phyloP scores from a whole-genome alignment of 1,140 invertebrate genomes.

The Ephestia elutella region DNA sequence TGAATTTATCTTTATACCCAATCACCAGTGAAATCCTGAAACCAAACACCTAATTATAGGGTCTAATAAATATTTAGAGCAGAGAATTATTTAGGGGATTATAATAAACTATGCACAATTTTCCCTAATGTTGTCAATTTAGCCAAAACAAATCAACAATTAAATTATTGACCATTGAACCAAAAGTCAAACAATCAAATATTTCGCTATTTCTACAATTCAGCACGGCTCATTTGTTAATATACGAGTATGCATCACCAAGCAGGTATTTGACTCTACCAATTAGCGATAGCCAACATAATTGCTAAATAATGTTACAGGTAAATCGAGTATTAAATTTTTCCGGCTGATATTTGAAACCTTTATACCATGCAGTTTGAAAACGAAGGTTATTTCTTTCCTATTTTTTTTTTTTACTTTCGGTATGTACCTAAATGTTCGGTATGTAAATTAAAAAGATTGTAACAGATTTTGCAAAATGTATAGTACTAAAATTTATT shows the following conservation, averaged over 20 bases:
- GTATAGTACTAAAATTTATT: too few species aligned
- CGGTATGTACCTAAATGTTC: too few species aligned
- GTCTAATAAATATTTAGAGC: too few species aligned
- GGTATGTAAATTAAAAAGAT: too few species aligned
- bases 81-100: too few species aligned
- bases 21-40: conserved; percentile 32
- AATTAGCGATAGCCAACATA: neutral
- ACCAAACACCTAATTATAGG: neutral
- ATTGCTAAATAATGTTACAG: neutral
- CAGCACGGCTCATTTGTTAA: neutral
- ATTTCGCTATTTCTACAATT: neutral
- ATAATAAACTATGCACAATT: too few species aligned
- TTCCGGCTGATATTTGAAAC: neutral
- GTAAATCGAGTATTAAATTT: neutral
- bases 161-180: neutral
- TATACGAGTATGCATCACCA: neutral
- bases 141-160: neutral
- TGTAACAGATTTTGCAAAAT: too few species aligned
- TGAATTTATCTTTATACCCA: conserved; percentile 51
- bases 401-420: too few species aligned
- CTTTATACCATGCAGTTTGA: neutral
- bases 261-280: neutral
- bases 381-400: too few species aligned
- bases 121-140: too few species aligned
- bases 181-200: neutral